Base-by-base conservation (phyloP, 2,888 invertebrate species). In the Corythucha ciliata region DNA sequence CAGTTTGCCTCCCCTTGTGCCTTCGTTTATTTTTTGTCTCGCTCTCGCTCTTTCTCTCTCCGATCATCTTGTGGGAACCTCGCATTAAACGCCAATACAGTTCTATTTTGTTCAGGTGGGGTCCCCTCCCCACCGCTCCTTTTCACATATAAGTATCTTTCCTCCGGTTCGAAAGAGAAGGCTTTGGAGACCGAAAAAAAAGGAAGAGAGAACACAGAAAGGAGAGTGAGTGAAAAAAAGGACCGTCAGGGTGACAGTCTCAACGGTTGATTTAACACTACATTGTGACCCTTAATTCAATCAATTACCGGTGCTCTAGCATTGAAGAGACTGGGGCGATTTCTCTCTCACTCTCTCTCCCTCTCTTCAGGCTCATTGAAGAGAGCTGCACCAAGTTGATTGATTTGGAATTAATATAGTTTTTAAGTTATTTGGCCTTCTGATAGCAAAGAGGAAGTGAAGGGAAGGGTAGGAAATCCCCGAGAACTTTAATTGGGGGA, bases 231-330 rank as follows among this genome's bases (percentile, higher is more conserved):
- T 14, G 26, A n/a, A n/a, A n/a, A n/a, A n/a, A n/a, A n/a, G n/a
- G n/a, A n/a, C n/a, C n/a, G n/a, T n/a, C n/a, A n/a, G 47, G 21
- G 48, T 14, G 25, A 48, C 48, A 48, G 37, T 24, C 37, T 27
- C 48, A 48, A 48, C 48, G 48, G 48, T 39, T 48, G 48, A 48
- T 48, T 48, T 48, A 48, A 48, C 48, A 48, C 29, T 20, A 40
- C 48, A 48, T 48, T 48, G 48, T 48, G 39, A 24, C 16, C 25
- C 39, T 27, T 48, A 48, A 48, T 48, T 48, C 48, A 48, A 48
- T 48, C 48, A 48, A 48, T 48, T 48, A 48, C 48, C 39, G 20
- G 14, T 12, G 39, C 48, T n/a, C n/a, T n/a, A n/a, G n/a, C n/a
- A n/a, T n/a, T n/a, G n/a, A n/a, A n/a, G n/a, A n/a, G n/a, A n/a